A percentile compares a stretch with the other conserved stretches of the same genome.
phyloP scores from a whole-genome alignment of 2,888 invertebrate species.

The Adelognathus sp. region DNA sequence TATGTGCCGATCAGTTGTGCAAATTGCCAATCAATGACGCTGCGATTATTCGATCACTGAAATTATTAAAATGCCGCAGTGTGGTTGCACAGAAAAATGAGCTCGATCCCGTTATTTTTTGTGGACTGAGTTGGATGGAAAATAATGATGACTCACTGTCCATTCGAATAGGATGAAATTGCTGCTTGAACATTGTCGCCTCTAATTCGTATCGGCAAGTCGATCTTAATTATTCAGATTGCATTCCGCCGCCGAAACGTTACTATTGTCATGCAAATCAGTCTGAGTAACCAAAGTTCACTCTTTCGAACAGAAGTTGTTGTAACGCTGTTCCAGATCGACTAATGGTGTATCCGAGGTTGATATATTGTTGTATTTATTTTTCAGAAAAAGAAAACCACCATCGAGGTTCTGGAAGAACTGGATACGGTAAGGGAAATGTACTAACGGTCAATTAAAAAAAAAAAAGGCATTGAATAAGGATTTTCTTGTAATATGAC shows the following conservation, averaged over 20 bases:
- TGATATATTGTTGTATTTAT: constrained; percentile 17
- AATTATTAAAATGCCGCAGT: not conserved
- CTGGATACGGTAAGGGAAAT: constrained; percentile 84
- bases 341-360: too few species aligned
- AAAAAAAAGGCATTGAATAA: too few species aligned
- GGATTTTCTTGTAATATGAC: too few species aligned
- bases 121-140: not conserved
- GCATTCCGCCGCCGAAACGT: constrained; percentile 4
- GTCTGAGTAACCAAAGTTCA: not conserved
- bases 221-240: constrained; percentile 23
- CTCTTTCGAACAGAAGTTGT: not conserved
- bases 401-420: constrained; percentile 85
- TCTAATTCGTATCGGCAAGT: not conserved
- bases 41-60: not conserved
- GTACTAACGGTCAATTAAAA: constrained; percentile 18
- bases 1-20: not conserved
- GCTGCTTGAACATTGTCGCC: not conserved
- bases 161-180: not conserved
- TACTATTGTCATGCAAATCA: constrained; percentile 38
- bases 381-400: constrained; percentile 84
- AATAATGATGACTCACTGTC: constrained; percentile 49
- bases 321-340: too few species aligned
- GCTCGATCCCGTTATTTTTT: too few species aligned
- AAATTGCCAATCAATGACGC: not conserved
- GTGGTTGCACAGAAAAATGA: too few species aligned